These are phyloP conservation scores for Troilus luridus DNA, from an alignment of 2,888 invertebrate genomes.

Conservation along the genomic window DNA sequence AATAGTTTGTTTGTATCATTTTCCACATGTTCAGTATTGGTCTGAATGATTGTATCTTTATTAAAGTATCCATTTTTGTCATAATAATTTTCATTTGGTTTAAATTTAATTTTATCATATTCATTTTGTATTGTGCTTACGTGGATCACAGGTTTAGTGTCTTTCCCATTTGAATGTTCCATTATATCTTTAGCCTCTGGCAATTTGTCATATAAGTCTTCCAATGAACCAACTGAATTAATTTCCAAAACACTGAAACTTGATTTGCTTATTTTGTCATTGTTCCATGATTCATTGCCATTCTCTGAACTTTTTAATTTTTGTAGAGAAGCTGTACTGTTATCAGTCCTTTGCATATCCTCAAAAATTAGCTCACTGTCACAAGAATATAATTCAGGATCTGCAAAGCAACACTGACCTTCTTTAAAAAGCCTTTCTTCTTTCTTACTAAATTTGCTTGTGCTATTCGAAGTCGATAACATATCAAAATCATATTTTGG, in stretches of 20 bases:
- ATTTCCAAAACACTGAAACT: not conserved
- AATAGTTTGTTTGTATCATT: not conserved
- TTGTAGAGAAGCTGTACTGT: not conserved
- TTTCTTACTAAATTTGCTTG: not conserved
- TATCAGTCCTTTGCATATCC: not conserved
- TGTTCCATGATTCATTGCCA: not conserved
- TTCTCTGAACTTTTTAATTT: not conserved
- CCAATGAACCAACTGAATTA: not conserved
- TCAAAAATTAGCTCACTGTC: slow-evolving; percentile 34
- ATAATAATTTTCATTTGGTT: not conserved
- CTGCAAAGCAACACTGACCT: slow-evolving; percentile 23
- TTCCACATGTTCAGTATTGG: too few relatives aligned
- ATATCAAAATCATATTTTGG: not conserved
- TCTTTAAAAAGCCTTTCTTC: not conserved
- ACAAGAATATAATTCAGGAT: slow-evolving; percentile 2
- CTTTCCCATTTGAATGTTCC: not conserved
- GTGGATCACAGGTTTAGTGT: not conserved
- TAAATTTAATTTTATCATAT: not conserved
- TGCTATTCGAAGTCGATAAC: not conserved
- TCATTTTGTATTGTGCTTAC: slow-evolving; percentile 35
- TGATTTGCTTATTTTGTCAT: not conserved
- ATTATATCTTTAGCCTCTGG: not conserved
- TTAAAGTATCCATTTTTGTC: not conserved
- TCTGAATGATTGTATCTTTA: not conserved
- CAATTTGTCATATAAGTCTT: not conserved